Evolutionary conservation across 2,113 vertebrate species (phyloP), one percentile per base, ranked within the genome.

Genomic region (Gymnocephalus cernua): DNA sequence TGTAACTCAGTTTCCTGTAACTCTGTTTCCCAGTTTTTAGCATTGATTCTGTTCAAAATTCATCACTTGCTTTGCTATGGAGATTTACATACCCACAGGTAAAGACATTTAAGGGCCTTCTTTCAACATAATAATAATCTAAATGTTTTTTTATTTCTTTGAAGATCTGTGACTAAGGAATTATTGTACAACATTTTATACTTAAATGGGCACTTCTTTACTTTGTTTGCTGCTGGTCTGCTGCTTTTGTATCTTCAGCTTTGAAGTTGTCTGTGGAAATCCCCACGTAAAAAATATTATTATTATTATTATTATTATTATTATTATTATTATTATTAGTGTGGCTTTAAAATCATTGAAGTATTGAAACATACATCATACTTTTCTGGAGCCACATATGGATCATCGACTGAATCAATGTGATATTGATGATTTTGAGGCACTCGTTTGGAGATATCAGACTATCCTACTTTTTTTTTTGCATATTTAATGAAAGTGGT

Each of bases 1-100:
- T 79, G 50, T n/a, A 74, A 57, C 16, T 67, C 57, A 47, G 48
- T 68, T 48, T n/a, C n/a, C n/a, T 79, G 50, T n/a, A 74, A 57
- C 16, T 67, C 57, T 41, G 48, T 68, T 48, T 57, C 21, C 18
- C 23, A 18, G 25, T 53, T 66, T 83, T 77, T 41, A 63, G 47
- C 53, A 61, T 19, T 57, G 66, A 54, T 78, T 74, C 6, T 32
- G 44, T 66, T 65, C 13, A 77, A 72, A 81, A 65, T 66, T 15
- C 45, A 70, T 72, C 44, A n/a, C 11, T 65, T 25, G 1, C 57
- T 71, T 32, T 57, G 27, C 35, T 18, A 13, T 18, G 35, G 6
- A 23, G n/a, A 63, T 76, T 79, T 64, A 79, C 10, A 65, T 61
- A 64, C 21, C 12, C 18, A 18, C 1, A 66, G 9, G 14, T 25